Evolutionary conservation across 2,113 vertebrate species (phyloP), one percentile per base, ranked within the genome.

Genomic region (Lagopus leucura): DNA sequence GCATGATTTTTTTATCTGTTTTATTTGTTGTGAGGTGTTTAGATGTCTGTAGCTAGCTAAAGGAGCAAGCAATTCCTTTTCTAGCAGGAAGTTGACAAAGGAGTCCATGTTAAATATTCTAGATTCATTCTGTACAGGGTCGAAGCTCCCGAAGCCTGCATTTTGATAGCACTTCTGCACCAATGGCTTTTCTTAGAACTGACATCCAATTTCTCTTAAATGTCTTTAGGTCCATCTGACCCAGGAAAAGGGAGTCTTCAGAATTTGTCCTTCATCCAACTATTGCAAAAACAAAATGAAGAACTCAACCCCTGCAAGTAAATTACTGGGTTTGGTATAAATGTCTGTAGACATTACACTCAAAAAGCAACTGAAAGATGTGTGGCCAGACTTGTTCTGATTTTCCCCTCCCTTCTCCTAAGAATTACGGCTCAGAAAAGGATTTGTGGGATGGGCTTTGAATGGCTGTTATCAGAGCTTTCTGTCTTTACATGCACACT

Each of bases 201-300:
- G 15, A 67, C 63, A 76, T 92, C 54, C 50, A 63, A 47, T 79
- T 93, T 84, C 71, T 85, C 54, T 70, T 45, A 79, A 93, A 76
- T 80, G 45, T 21, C 69, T 81, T 76, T 71, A 89, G 84, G 89
- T 90, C 60, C 91, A 67, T 27, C 57, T 96, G 95, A 91, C 91
- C 84, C 87, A 82, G 67, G 30, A 92, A 67, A 84, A 79, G 54
- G 80, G 82, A 82, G 82, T 95, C 42, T 70, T 71, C 52, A 61
- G 12, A 66, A 58, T 92, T 93, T 42, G 27, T 84, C 13, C 8
- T 30, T 28, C 22, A 63, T 85, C 58, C 78, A 93, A 48, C n/a
- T 32, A n/a, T 52, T 60, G 50, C 48, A 74, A 58, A 93, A 94
- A 91, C 79, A 89, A 87, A 90, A 50, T 52, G 79, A 88, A 80